These are phyloP conservation scores for Heliconius erato DNA, from an alignment of 2,888 invertebrate genomes.

Conservation along the genomic window DNA sequence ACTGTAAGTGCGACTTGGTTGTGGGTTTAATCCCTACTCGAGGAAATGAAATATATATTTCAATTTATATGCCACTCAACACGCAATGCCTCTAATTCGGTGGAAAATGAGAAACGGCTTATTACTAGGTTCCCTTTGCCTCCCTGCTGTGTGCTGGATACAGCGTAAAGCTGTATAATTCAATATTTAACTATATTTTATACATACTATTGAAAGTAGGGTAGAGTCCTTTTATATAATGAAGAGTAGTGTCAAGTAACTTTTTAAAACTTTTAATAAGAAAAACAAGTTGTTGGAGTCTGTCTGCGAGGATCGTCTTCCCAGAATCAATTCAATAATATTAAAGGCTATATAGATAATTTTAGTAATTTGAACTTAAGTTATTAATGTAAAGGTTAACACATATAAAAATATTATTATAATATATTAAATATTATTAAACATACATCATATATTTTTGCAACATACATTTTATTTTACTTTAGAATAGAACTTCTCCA, in stretches of 20 bases:
- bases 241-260: background rate
- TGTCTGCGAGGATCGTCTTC: background rate
- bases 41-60: too few relatives aligned
- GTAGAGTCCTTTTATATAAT: background rate
- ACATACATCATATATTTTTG: background rate
- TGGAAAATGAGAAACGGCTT: too few relatives aligned
- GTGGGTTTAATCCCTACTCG: too few relatives aligned
- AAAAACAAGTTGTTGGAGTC: background rate
- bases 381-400: background rate
- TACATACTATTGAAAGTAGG: background rate
- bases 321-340: background rate
- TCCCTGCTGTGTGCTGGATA: too few relatives aligned
- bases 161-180: too few relatives aligned
- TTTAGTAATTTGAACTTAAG: background rate
- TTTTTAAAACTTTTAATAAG: slow-evolving; percentile 7
- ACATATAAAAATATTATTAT: too few relatives aligned
- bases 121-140: too few relatives aligned
- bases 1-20: too few relatives aligned
- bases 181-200: slow-evolving; percentile 3
- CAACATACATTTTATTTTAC: background rate
- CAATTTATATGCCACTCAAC: too few relatives aligned
- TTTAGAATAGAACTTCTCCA: slow-evolving; percentile 50
- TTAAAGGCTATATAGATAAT: background rate
- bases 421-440: too few relatives aligned
- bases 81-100: too few relatives aligned